Base-by-base conservation (phyloP, 2,113 vertebrate genomes). In the Melanostigma gelatinosum region DNA sequence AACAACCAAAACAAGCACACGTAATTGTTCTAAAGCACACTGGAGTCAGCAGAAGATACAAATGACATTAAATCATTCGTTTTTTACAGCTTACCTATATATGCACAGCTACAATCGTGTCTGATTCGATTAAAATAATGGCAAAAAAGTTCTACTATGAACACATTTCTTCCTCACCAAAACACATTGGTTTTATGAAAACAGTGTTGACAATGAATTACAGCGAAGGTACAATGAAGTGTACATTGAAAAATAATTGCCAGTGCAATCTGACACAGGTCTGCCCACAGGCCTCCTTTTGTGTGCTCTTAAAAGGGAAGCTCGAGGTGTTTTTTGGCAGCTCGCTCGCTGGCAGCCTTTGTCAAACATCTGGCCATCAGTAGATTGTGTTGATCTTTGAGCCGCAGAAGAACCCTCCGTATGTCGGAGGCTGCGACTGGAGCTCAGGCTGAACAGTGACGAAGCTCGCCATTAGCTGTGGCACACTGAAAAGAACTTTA, bases 351-450 rank as follows among this genome's bases (percentile, higher is more conserved):
- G 89, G 91, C 93, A 93, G 85, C 64, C 70, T 63, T 32, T 69
- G 48, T 48, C 40, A 78, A 93, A 94, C 94, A 95, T 93, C 94
- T 95, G 94, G 93, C 86, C 85, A 93, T 92, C 87, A 87, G 88
- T 77, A 87, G 87, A 92, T 91, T 91, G 82, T 79, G 87, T 86
- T 93, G 91, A 94, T 94, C 91, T 90, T 72, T 67, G 69, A 34
- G 77, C 79, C 68, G 87, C 87, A 87, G 77, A 88, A 79, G 91
- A 90, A 87, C 85, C 84, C 80, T 89, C 82, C 90, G 85, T 86
- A 83, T 86, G 80, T 81, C 57, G 82, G 72, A 89, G 86, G 83
- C 29, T 88, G 88, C 29, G 64, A 91, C 73, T 75, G 75, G 82
- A 65, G 61, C 90, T 60, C n/a, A 24, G 85, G 80, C 80, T 64